phyloP scores from a whole-genome alignment of 1,140 invertebrate species.

The Mamestra configurata region DNA sequence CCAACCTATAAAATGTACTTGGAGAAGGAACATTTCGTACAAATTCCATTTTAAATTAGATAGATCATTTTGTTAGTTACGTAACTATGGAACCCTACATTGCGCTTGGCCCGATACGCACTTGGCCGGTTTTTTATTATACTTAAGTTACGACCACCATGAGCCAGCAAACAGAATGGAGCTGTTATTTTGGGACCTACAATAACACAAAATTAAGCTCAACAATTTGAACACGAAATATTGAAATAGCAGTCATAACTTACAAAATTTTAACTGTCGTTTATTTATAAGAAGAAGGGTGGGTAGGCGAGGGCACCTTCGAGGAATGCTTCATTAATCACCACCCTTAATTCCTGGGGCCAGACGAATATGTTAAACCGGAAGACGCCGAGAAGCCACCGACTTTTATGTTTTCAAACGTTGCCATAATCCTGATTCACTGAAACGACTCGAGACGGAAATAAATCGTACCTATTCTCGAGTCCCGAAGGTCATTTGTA shows the following conservation, averaged over 20 bases:
- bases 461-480: conserved; percentile 58
- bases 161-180: background rate
- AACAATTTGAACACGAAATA: conserved; percentile 21
- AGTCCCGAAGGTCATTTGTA: conserved; percentile 42
- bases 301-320: conserved; percentile 66
- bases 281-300: conserved; percentile 77
- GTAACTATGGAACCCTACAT: no score
- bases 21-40: no score
- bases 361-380: conserved; percentile 81
- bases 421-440: conserved; percentile 70
- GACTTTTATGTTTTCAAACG: conserved; percentile 66
- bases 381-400: conserved; percentile 76
- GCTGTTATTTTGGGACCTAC: background rate
- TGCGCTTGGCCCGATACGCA: no score
- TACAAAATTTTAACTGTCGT: conserved; percentile 68
- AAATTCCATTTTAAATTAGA: no score
- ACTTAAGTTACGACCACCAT: no score
- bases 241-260: conserved; percentile 13
- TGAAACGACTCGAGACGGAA: conserved; percentile 63
- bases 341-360: conserved; percentile 72
- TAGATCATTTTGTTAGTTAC: no score
- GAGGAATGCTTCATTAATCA: conserved; percentile 81
- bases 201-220: background rate
- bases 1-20: no score
- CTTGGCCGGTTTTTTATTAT: no score